These are phyloP conservation scores for Palythoa grandiflora DNA, from an alignment of 92 coral and sea anemone species.

Conservation along the genomic window DNA sequence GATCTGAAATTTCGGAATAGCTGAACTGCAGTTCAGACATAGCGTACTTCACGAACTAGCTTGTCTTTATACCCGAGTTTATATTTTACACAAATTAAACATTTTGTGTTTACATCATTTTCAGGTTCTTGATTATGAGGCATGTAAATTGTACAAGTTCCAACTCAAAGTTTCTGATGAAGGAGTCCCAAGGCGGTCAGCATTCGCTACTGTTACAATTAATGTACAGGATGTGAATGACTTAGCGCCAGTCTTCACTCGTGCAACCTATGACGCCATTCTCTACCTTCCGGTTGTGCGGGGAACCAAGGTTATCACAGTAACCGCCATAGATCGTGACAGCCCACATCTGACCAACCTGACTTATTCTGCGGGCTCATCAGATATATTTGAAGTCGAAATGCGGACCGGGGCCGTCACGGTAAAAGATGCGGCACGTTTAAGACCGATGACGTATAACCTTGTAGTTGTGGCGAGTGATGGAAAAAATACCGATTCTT, in stretches of 20 bases:
- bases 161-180: slow-evolving; percentile 85
- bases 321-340: slow-evolving; percentile 88
- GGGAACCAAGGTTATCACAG: slow-evolving; percentile 73
- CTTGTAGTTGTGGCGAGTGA: slow-evolving; percentile 76
- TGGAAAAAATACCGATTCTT: slow-evolving; percentile 69
- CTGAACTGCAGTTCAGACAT: too few species aligned
- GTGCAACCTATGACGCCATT: slow-evolving; percentile 55
- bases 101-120: neutral
- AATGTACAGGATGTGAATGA: slow-evolving; percentile 83
- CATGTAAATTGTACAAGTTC: slow-evolving; percentile 69
- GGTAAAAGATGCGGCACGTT: slow-evolving; percentile 69
- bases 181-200: slow-evolving; percentile 77
- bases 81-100: too few species aligned
- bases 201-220: slow-evolving; percentile 80
- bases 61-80: too few species aligned
- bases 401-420: slow-evolving; percentile 69
- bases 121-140: slow-evolving; percentile 84
- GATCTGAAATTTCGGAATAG: too few species aligned
- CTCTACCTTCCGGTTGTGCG: slow-evolving; percentile 80
- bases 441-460: slow-evolving; percentile 61
- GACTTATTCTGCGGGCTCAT: slow-evolving; percentile 63
- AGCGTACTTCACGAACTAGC: too few species aligned
- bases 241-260: slow-evolving; percentile 79
- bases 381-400: slow-evolving; percentile 67
- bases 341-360: slow-evolving; percentile 67